phyloP scores from a whole-genome alignment of 2,888 invertebrate genomes.

The Cryptocephalus moraei region DNA sequence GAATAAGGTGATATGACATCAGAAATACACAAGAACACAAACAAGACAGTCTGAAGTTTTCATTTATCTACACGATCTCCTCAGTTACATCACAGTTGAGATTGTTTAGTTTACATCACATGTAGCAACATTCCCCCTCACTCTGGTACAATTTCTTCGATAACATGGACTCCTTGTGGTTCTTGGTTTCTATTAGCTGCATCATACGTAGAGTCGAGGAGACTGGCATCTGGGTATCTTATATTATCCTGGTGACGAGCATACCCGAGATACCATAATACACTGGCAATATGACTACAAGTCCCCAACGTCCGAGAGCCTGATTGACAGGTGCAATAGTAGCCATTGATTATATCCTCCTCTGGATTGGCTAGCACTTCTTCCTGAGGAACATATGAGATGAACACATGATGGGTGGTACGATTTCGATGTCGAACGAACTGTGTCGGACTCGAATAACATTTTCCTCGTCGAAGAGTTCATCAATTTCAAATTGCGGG shows the following conservation, averaged over 20 bases:
- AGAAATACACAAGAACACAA: too few relatives aligned
- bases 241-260: not conserved
- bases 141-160: too few relatives aligned
- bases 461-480: too few relatives aligned
- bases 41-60: too few relatives aligned
- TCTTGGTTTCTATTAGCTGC: not conserved
- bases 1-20: too few relatives aligned
- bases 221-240: not conserved
- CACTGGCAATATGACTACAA: not conserved
- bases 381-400: not conserved
- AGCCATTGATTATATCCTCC: not conserved
- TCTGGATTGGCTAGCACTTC: not conserved
- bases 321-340: constrained; percentile 1
- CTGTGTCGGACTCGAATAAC: not conserved
- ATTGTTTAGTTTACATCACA: too few relatives aligned
- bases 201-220: not conserved
- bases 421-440: not conserved
- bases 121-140: too few relatives aligned
- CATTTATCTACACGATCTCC: too few relatives aligned
- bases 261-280: not conserved
- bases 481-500: not conserved
- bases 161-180: too few relatives aligned
- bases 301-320: not conserved
- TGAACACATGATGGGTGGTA: not conserved
- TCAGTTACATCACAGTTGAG: too few relatives aligned